A percentile compares a stretch with the other conserved stretches of the same genome.
Evolutionary conservation across 2,797 vertebrate genomes (phyloP).

Genomic region (Petrocephalus sullivani): DNA sequence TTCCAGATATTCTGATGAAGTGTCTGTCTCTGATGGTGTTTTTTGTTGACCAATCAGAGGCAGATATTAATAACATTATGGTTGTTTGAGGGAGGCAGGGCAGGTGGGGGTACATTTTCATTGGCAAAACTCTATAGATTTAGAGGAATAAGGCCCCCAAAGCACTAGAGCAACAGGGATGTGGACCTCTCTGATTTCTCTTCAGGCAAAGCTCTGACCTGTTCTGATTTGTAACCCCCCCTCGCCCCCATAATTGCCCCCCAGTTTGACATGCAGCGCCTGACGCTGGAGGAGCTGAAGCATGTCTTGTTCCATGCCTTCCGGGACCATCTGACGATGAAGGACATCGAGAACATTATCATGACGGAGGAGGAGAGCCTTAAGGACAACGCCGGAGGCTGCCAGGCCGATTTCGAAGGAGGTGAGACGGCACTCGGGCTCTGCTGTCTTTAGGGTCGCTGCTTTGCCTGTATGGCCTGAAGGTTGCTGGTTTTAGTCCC

Average conservation of each 20-base stretch:
- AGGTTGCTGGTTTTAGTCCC: background rate
- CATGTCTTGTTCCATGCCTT: conserved; percentile 97
- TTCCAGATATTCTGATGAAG: background rate
- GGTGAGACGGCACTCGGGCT: conserved; percentile 48
- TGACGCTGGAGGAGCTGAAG: conserved; percentile 95
- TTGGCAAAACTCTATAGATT: background rate
- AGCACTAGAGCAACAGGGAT: background rate
- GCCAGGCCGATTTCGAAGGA: conserved; percentile 94
- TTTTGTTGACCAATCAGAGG: background rate
- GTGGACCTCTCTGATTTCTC: background rate
- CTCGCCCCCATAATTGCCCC: conserved; percentile 28
- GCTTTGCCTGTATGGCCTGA: background rate
- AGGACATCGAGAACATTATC: conserved; percentile 99
- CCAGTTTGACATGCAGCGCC: conserved; percentile 98
- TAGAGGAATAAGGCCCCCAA: background rate
- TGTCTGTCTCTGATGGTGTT: background rate
- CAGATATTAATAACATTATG: background rate
- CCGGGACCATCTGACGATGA: conserved; percentile 96
- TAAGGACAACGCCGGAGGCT: conserved; percentile 91
- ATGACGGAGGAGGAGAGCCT: conserved; percentile 96
- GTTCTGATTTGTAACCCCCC: background rate
- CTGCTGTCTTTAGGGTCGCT: background rate
- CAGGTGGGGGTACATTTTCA: background rate
- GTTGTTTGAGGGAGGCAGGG: background rate
- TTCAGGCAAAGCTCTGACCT: too few species aligned